Conservation (phyloP, 92 coral and sea anemone species). For the Desmophyllum pertusum region DNA sequence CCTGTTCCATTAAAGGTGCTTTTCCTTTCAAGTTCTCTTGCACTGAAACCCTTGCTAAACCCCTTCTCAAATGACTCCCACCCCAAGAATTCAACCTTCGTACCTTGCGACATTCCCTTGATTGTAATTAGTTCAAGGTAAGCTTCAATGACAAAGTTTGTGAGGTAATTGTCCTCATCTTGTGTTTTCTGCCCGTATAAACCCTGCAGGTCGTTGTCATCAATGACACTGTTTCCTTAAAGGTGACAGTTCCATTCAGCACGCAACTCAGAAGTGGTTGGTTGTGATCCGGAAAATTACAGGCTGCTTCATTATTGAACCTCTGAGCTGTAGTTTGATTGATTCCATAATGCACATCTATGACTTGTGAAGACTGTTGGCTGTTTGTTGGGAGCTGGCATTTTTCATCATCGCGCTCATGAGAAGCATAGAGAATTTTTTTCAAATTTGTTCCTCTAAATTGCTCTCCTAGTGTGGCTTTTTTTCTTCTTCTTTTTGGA, state of each 20-base stretch:
- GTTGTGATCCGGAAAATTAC: slow-evolving; percentile 53
- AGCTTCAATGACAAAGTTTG: slow-evolving; percentile 65
- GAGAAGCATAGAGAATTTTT: background rate
- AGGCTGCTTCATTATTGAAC: slow-evolving; percentile 44
- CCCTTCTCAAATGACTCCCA: slow-evolving; percentile 68
- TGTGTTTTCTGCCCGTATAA: slow-evolving; percentile 37
- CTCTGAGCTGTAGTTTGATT: slow-evolving; percentile 42
- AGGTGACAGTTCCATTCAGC: slow-evolving; percentile 54
- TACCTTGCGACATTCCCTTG: slow-evolving; percentile 33
- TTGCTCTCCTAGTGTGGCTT: too few species aligned
- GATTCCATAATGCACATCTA: slow-evolving; percentile 62
- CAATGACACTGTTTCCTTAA: slow-evolving; percentile 49
- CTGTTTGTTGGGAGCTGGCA: slow-evolving; percentile 22
- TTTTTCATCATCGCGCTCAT: slow-evolving; percentile 7
- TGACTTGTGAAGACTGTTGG: too few species aligned
- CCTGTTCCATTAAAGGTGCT: slow-evolving; percentile 44
- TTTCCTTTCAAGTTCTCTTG: slow-evolving; percentile 41
- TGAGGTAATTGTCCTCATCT: slow-evolving; percentile 58
- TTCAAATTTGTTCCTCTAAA: too few species aligned
- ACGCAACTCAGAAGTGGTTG: slow-evolving; percentile 58
- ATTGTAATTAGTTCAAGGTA: slow-evolving; percentile 34
- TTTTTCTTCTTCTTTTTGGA: too few species aligned
- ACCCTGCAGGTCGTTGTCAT: slow-evolving; percentile 42
- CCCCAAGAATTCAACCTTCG: slow-evolving; percentile 35
- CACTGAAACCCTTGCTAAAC: slow-evolving; percentile 26